Evolutionary conservation across 2,797 vertebrate genomes (phyloP).

Genomic region (Pangasius larnaudii): DNA sequence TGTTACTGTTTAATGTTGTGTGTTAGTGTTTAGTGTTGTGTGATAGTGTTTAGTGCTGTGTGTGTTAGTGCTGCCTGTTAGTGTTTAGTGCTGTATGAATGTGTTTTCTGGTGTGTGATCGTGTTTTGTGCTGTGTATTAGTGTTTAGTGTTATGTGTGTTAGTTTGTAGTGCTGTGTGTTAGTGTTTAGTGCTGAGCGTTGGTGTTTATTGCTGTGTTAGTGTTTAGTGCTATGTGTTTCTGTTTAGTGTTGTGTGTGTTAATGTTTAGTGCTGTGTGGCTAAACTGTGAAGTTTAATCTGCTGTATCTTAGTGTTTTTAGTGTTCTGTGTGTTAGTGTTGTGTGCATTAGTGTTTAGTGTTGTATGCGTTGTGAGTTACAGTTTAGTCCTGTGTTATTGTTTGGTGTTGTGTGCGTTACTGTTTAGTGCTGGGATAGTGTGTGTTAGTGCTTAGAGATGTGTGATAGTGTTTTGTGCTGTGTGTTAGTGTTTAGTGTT

Average conservation of each 20-base stretch:
- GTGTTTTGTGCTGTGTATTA: background rate
- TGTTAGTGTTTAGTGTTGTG: background rate
- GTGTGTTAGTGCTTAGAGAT: background rate
- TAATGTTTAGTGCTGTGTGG: background rate
- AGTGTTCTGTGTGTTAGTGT: background rate
- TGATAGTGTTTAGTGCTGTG: background rate
- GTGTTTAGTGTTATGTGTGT: background rate
- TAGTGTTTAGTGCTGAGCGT: background rate
- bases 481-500: background rate
- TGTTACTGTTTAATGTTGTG: background rate
- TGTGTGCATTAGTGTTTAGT: background rate
- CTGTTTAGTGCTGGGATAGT: background rate
- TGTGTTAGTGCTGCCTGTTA: background rate
- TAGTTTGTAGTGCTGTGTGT: background rate
- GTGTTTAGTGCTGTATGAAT: background rate
- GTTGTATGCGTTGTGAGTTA: background rate
- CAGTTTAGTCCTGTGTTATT: background rate
- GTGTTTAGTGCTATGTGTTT: background rate
- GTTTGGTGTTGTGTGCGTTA: background rate
- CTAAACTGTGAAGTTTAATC: too few relatives aligned
- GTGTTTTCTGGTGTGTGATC: background rate
- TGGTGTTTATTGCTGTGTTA: background rate
- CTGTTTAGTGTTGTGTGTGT: background rate
- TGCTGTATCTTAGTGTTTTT: background rate
- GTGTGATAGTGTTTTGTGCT: background rate